Evolutionary conservation across 1,140 invertebrate genomes (phyloP).

Genomic region (Diuraphis noxia): DNA sequence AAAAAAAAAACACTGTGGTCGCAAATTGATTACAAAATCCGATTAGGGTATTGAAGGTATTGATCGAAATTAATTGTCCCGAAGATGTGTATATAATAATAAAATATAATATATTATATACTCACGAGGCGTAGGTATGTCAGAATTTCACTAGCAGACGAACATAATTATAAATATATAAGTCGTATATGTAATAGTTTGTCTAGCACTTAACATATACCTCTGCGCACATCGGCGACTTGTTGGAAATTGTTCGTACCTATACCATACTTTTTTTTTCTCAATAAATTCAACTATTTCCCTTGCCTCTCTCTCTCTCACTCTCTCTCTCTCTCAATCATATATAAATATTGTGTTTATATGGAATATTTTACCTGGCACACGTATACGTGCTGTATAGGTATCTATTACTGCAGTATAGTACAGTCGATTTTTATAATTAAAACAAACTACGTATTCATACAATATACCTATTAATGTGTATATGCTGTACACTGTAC

Average conservation of each 20-base stretch:
- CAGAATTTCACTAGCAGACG: not conserved
- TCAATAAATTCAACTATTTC: not conserved
- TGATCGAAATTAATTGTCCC: not conserved
- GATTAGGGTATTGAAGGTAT: too few relatives aligned
- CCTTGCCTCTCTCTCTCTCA: not conserved
- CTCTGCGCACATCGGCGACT: not conserved
- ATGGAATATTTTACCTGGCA: not conserved
- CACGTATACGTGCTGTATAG: too few relatives aligned
- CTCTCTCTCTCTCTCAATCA: too few relatives aligned
- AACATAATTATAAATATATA: not conserved
- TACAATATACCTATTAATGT: too few relatives aligned
- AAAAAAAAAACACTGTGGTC: not conserved
- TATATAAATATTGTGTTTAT: too few relatives aligned
- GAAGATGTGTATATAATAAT: not conserved
- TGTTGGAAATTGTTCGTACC: not conserved
- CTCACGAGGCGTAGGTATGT: not conserved
- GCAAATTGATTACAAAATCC: not conserved
- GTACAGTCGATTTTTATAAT: not conserved
- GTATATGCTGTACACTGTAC: not conserved
- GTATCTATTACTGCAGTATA: too few relatives aligned
- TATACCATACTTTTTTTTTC: too few relatives aligned
- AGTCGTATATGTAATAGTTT: not conserved
- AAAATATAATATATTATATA: not conserved
- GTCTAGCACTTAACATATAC: not conserved
- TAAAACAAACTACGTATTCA: not conserved